Conservation (phyloP, 2,888 invertebrate genomes). For the Patella depressa region DNA sequence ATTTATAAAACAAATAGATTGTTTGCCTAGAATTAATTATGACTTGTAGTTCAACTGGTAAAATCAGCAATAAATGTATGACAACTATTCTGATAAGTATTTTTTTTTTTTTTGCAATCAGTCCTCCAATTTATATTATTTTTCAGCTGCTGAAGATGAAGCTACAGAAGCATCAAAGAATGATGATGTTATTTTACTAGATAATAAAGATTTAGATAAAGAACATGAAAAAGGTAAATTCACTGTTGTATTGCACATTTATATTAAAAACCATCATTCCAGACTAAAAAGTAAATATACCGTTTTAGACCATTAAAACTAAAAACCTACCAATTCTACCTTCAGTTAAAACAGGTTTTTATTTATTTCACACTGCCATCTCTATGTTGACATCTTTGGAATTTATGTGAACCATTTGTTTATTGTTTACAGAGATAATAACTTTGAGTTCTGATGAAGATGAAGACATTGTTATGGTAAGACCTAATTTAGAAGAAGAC, state of each 20-base stretch:
- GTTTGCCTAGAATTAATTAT: no score
- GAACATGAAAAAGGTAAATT: conserved; percentile 22
- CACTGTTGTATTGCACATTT: not conserved
- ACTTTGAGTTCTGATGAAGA: conserved; percentile 55
- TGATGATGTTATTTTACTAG: conserved; percentile 39
- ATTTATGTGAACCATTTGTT: not conserved
- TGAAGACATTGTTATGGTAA: conserved; percentile 70
- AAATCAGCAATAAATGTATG: no score
- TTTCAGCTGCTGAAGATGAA: conserved; percentile 54
- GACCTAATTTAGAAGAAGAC: conserved; percentile 50
- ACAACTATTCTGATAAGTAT: no score
- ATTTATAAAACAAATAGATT: no score
- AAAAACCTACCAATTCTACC: conserved; percentile 24
- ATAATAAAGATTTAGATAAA: conserved; percentile 42
- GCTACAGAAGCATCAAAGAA: conserved; percentile 46
- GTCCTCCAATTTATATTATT: not conserved
- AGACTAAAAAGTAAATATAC: no score
- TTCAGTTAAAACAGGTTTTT: conserved; percentile 17
- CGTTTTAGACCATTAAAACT: no score
- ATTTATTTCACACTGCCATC: not conserved
- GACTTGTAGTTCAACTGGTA: not conserved
- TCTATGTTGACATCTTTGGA: no score
- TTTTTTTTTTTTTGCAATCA: no score
- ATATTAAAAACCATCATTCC: no score
- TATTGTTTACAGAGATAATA: conserved; percentile 41